Evolutionary conservation across 2,888 invertebrate species (phyloP), one percentile per base, ranked within the genome.

Genomic region (Ypsolopha scabrella): DNA sequence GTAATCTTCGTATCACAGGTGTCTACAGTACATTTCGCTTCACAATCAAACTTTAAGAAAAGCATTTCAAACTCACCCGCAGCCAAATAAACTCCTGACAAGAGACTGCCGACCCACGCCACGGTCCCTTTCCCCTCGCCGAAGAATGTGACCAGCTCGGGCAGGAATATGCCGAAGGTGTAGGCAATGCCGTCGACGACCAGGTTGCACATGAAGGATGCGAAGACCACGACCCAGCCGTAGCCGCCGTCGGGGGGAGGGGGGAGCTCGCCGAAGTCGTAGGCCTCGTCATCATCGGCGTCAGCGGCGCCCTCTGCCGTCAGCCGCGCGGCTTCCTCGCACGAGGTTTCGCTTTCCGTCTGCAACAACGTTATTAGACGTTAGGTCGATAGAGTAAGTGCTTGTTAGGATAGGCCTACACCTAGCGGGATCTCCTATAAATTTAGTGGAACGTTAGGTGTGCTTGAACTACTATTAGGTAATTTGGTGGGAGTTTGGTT

Each of bases 181-280:
- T 98, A 99, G n/a, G 97, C 96, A 57, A 99, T 97, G 63, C 97
- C 99, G 78, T 99, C 99, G 53, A 99, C 97, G 63, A 99, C 94
- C 88, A 99, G 91, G 89, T 99, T 98, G 83, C 97, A 97, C 91
- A 98, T 92, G 81, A 99, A 98, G 45, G 97, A 97, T 51, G 97
- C 97, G 67, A 96, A 92, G 51, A 98, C 98, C 70, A 99, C 94
- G 68, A 98, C 86, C 96, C 95, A 96, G 54, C 95, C 95, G 83
- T 94, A 96, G 50, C 97, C 97, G 58, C 95, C 95, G 75, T 95
- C 95, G 41, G 95, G 95, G 51, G 95, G 95, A 52, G 95, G 94
- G 24, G 95, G 95, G 56, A 94, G 83, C 62, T 93, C 93, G 60
- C 91, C 91, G 67, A 93, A 93, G 68, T 94, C 91, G 61, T 80